Evolutionary conservation across 2,888 invertebrate species (phyloP).

Genomic region (Platycnemis pennipes): DNA sequence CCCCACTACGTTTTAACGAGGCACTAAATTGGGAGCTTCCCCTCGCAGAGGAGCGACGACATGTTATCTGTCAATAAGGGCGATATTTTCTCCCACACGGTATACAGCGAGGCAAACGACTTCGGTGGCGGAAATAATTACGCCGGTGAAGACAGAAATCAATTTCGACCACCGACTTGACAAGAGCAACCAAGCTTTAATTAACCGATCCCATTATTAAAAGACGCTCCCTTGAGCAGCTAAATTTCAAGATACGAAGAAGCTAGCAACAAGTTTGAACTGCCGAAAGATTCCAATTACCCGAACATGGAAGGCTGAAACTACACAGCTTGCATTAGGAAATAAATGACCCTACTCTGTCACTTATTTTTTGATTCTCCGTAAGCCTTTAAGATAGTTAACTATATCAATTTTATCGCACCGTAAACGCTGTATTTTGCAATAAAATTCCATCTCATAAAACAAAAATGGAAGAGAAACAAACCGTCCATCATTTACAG

Average conservation of each 20-base stretch:
- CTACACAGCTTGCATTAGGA: not conserved
- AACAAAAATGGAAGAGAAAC: not conserved
- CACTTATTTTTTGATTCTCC: not conserved
- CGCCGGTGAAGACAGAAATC: not conserved
- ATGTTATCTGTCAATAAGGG: not conserved
- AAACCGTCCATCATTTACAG: not conserved
- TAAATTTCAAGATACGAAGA: not conserved
- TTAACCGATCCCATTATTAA: not conserved
- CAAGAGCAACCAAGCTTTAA: not conserved
- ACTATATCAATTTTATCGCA: not conserved
- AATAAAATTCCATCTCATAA: not conserved
- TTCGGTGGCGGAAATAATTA: not conserved
- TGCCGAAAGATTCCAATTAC: not conserved
- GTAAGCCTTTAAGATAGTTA: not conserved
- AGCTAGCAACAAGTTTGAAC: not conserved
- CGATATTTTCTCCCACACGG: not conserved
- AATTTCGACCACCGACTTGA: not conserved
- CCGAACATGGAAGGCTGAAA: not conserved
- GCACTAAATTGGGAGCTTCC: slow-evolving; percentile 6
- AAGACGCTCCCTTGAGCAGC: not conserved
- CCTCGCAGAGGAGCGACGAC: not conserved
- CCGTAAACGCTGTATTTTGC: not conserved
- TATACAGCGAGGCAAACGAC: not conserved
- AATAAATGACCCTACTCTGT: not conserved
- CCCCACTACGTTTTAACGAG: not conserved